phyloP scores from a whole-genome alignment of 23 tunicate species.

The Styela clava region DNA sequence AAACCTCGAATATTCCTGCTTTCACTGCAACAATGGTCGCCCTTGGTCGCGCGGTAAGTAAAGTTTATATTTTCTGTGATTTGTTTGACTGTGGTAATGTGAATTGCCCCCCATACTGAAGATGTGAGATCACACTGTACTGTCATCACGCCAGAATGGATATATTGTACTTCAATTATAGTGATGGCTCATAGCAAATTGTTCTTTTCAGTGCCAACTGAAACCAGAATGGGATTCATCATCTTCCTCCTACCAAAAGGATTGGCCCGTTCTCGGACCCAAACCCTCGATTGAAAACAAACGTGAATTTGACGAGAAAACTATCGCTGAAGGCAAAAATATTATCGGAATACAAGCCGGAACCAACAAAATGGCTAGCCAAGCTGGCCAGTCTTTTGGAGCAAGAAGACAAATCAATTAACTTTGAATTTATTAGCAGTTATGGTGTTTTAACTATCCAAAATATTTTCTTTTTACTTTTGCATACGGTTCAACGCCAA shows the following conservation, averaged over 20 bases:
- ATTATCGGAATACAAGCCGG: slow-evolving; percentile 89
- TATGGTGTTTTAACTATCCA: too few relatives aligned
- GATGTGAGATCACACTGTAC: too few relatives aligned
- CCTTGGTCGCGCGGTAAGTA: slow-evolving; percentile 61
- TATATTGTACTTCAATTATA: too few relatives aligned
- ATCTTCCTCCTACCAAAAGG: slow-evolving; percentile 38
- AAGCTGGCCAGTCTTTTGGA: slow-evolving; percentile 75
- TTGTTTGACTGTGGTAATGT: too few relatives aligned
- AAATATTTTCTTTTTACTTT: neutral
- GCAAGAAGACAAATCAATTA: slow-evolving; percentile 56
- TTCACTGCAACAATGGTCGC: slow-evolving; percentile 53
- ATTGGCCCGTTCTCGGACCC: slow-evolving; percentile 75
- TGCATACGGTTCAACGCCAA: neutral
- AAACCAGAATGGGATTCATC: slow-evolving; percentile 80
- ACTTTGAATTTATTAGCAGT: too few relatives aligned
- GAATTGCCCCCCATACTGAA: too few relatives aligned
- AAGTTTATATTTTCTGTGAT: neutral
- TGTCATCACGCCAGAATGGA: too few relatives aligned
- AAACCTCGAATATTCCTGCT: slow-evolving; percentile 54
- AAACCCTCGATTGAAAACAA: slow-evolving; percentile 52
- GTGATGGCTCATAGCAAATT: too few relatives aligned
- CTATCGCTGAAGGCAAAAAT: slow-evolving; percentile 70
- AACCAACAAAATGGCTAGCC: slow-evolving; percentile 84
- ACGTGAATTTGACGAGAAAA: slow-evolving; percentile 73
- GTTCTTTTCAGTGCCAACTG: slow-evolving; percentile 58